Percentiles rank a stretch among this genome's conserved stretches.
These are phyloP conservation scores for Thecophora atra DNA, from an alignment of 2,888 invertebrate genomes.

Conservation along the genomic window DNA sequence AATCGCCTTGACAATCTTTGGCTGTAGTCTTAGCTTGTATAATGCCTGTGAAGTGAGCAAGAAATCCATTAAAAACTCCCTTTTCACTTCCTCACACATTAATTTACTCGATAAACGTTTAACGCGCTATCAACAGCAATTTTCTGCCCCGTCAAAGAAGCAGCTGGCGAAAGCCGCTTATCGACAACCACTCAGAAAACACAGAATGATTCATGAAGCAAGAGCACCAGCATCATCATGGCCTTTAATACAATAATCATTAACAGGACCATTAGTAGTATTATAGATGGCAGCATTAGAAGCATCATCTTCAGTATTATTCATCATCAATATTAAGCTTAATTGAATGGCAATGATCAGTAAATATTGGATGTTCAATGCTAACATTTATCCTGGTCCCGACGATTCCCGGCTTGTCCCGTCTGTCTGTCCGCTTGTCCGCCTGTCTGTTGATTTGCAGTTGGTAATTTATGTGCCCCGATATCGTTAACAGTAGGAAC, in stretches of 20 bases:
- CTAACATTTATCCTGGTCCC: slow-evolving; percentile 49
- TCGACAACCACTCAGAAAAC: background rate
- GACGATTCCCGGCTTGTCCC: background rate
- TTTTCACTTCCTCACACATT: too few species aligned
- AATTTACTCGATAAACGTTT: too few species aligned
- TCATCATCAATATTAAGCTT: slow-evolving; percentile 22
- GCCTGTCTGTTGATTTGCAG: background rate
- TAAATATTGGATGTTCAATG: slow-evolving; percentile 23
- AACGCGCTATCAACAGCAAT: background rate
- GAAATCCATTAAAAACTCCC: too few species aligned
- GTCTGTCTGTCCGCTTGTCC: slow-evolving; percentile 13
- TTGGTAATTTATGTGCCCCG: background rate
- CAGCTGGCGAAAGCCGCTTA: background rate
- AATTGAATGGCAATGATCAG: slow-evolving; percentile 29
- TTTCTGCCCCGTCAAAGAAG: background rate
- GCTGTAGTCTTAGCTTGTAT: too few species aligned
- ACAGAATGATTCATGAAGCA: background rate
- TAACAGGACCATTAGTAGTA: too few species aligned
- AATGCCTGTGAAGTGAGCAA: too few species aligned
- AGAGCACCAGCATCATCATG: background rate
- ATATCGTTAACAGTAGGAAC: background rate
- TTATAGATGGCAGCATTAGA: too few species aligned
- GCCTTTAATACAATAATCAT: too few species aligned
- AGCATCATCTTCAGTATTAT: background rate
- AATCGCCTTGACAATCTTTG: background rate